Evolutionary conservation across 2,888 invertebrate species (phyloP).

Genomic region (Patella ulyssiponensis): DNA sequence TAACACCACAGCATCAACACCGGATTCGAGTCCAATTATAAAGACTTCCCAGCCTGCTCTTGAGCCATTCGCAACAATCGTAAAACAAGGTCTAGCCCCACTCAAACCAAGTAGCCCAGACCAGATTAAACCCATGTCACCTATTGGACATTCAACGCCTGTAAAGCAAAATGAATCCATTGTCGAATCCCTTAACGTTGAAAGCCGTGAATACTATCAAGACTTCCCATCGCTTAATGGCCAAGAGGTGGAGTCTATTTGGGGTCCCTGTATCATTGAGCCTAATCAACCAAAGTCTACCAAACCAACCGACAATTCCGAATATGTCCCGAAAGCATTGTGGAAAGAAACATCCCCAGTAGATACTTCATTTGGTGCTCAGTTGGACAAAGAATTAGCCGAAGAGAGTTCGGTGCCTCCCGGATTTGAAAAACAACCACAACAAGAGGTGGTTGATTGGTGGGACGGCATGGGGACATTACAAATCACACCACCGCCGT

Average conservation of each 20-base stretch:
- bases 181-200: neutral
- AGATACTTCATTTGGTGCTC: too few relatives aligned
- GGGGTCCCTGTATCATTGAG: neutral
- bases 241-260: neutral
- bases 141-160: neutral
- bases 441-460: too few relatives aligned
- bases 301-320: too few relatives aligned
- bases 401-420: too few relatives aligned
- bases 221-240: neutral
- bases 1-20: constrained; percentile 3
- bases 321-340: too few relatives aligned
- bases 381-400: too few relatives aligned
- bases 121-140: neutral
- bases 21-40: neutral
- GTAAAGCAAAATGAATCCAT: neutral
- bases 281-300: too few relatives aligned
- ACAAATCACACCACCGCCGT: too few relatives aligned
- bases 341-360: too few relatives aligned
- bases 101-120: neutral
- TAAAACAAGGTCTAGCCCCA: neutral
- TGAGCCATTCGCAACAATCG: neutral
- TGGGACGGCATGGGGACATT: too few relatives aligned
- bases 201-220: neutral
- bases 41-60: neutral
- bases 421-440: too few relatives aligned